These are phyloP conservation scores for Dasyornis broadbenti DNA, from an alignment of 2,113 vertebrate genomes.

Conservation along the genomic window DNA sequence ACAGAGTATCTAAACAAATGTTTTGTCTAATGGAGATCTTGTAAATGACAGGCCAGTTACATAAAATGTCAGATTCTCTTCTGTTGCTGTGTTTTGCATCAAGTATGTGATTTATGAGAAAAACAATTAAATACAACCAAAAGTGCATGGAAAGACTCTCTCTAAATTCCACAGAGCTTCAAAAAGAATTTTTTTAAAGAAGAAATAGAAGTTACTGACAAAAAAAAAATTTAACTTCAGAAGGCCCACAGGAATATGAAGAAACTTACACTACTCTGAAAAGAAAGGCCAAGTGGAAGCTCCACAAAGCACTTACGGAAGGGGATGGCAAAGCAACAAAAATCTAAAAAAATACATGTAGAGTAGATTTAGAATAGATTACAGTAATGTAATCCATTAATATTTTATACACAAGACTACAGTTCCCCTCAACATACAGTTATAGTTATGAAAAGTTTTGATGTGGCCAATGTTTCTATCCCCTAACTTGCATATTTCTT, in stretches of 20 bases:
- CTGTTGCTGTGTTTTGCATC: conserved; percentile 42
- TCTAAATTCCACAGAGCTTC: conserved; percentile 29
- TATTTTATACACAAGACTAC: background rate
- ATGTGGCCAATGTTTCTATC: background rate
- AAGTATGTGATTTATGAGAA: conserved; percentile 51
- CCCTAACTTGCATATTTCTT: background rate
- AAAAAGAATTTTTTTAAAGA: conserved; percentile 7
- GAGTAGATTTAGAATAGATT: background rate
- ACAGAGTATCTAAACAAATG: conserved; percentile 62
- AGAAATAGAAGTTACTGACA: conserved; percentile 36
- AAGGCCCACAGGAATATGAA: background rate
- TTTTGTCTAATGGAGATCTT: conserved; percentile 56
- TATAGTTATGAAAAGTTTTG: background rate
- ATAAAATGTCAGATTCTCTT: conserved; percentile 52
- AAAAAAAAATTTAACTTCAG: background rate
- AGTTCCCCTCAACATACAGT: background rate
- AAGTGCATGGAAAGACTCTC: conserved; percentile 23
- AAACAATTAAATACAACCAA: conserved; percentile 45
- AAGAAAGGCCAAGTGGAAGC: background rate
- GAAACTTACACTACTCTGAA: background rate
- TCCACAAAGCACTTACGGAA: background rate
- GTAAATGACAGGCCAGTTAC: conserved; percentile 49
- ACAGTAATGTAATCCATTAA: background rate
- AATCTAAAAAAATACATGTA: background rate
- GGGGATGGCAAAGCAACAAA: background rate